Conservation (phyloP, 2,113 vertebrate genomes). For the Syngnathoides biaculeatus region DNA sequence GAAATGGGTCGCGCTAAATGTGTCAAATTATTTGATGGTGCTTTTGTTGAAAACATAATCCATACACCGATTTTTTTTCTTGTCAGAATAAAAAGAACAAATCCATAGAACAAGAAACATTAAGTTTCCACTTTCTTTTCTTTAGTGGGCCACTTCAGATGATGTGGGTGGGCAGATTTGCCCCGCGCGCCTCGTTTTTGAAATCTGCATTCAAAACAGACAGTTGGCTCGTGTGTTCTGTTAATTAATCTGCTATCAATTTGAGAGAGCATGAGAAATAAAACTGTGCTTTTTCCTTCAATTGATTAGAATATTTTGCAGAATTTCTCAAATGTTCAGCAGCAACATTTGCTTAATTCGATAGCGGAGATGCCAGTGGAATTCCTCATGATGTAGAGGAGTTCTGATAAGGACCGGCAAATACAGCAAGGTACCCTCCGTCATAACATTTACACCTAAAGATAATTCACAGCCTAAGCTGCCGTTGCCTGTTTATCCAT, state of each 20-base stretch:
- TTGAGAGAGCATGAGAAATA: constrained; percentile 41
- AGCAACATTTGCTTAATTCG: constrained; percentile 25
- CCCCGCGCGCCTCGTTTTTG: neutral
- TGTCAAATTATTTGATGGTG: no score
- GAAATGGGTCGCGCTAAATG: no score
- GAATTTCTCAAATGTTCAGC: constrained; percentile 18
- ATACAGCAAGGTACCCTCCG: constrained; percentile 1
- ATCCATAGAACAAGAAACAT: no score
- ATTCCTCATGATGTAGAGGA: constrained; percentile 19
- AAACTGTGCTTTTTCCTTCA: constrained; percentile 41
- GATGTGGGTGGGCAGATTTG: constrained; percentile 18
- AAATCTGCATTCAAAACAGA: neutral
- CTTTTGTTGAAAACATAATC: no score
- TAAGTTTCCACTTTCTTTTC: no score
- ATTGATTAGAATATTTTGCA: constrained; percentile 36
- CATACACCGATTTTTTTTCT: no score
- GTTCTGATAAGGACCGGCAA: constrained; percentile 17
- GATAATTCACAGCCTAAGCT: neutral
- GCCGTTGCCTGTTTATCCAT: neutral
- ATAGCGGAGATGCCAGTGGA: constrained; percentile 21
- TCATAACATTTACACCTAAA: neutral
- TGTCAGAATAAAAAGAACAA: no score
- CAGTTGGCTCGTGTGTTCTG: constrained; percentile 31
- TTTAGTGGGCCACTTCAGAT: neutral
- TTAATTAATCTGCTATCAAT: constrained; percentile 49